phyloP scores from a whole-genome alignment of 2,797 vertebrate species.

The Setipinna tenuifilis region DNA sequence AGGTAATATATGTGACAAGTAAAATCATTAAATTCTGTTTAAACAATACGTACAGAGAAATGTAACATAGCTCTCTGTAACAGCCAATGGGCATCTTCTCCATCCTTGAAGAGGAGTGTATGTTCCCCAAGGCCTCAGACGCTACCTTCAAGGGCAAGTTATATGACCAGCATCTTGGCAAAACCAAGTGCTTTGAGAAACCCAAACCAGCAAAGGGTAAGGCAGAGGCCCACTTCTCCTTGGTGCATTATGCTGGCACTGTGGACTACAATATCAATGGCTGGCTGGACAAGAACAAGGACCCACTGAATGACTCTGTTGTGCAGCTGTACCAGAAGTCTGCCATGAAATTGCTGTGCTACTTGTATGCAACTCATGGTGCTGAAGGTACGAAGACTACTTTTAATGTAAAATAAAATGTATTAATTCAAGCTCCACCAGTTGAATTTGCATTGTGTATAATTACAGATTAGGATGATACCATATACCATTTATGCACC shows the following conservation, averaged over 20 bases:
- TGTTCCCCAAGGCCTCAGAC: constrained; percentile 77
- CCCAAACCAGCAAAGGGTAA: constrained; percentile 82
- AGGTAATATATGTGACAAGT: constrained; percentile 66
- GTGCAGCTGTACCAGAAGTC: constrained; percentile 85
- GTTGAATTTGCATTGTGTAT: too few species aligned
- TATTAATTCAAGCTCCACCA: too few species aligned
- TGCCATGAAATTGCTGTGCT: constrained; percentile 75
- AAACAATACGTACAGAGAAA: too few species aligned
- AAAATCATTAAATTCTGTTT: too few species aligned
- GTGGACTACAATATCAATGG: constrained; percentile 83
- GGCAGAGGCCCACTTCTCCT: constrained; percentile 83
- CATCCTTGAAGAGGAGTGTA: constrained; percentile 83
- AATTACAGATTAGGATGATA: too few species aligned
- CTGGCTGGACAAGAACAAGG: constrained; percentile 86
- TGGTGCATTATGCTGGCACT: constrained; percentile 84
- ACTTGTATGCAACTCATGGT: constrained; percentile 72
- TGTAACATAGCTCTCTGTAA: background rate
- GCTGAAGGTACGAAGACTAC: constrained; percentile 69
- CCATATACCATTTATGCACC: too few species aligned
- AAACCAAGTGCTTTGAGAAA: constrained; percentile 79
- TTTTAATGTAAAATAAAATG: too few species aligned
- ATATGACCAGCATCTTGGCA: constrained; percentile 87
- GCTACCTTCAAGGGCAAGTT: constrained; percentile 85
- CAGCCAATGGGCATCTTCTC: constrained; percentile 82
- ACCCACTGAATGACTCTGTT: constrained; percentile 82